Percentiles rank a stretch among this genome's conserved stretches.
Evolutionary conservation across 1,140 invertebrate species (phyloP).

Genomic region (Trichoplusia ni): DNA sequence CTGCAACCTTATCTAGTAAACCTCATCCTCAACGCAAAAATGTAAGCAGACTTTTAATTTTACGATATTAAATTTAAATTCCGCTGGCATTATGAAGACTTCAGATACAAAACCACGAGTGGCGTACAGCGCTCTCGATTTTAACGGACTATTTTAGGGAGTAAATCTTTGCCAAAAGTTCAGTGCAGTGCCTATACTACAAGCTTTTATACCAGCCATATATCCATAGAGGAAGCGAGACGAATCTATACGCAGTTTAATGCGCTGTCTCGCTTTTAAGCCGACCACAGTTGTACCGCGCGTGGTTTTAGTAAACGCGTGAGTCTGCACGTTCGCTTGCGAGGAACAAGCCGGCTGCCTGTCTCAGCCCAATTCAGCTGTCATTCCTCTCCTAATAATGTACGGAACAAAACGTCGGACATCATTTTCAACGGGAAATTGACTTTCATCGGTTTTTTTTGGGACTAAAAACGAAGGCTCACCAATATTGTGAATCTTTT

Average conservation of each 20-base stretch:
- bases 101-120: not conserved
- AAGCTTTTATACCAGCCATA: too few species aligned
- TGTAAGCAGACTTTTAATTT: too few species aligned
- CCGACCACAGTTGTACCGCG: too few species aligned
- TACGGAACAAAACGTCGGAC: constrained; percentile 37
- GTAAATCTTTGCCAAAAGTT: not conserved
- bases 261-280: too few species aligned
- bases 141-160: not conserved
- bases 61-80: not conserved
- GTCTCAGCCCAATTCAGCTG: constrained; percentile 38
- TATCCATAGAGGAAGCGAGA: too few species aligned
- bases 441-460: constrained; percentile 48
- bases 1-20: too few species aligned
- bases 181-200: too few species aligned
- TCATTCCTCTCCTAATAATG: constrained; percentile 41
- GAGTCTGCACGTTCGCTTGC: not conserved
- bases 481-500: constrained; percentile 18
- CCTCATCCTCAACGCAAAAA: too few species aligned
- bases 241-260: too few species aligned
- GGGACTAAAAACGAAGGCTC: constrained; percentile 2
- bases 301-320: too few species aligned
- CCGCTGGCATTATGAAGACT: too few species aligned
- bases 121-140: not conserved
- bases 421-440: constrained; percentile 50
- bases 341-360: not conserved